Conservation (phyloP, 2,113 vertebrate genomes). For the Talpa occidentalis region DNA sequence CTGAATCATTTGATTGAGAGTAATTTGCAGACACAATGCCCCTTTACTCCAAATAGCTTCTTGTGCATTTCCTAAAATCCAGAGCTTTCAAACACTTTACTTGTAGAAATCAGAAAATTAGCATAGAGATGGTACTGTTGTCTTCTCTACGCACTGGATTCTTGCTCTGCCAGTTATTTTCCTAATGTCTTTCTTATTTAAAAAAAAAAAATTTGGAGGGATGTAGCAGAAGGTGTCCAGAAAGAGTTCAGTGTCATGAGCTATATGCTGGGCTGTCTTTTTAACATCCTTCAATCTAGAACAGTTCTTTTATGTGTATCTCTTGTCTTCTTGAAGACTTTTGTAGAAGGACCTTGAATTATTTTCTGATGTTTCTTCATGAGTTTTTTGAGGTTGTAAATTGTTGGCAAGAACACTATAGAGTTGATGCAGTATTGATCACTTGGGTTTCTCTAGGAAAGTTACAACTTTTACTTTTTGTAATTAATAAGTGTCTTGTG, state of each 20-base stretch:
- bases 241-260: too few species aligned
- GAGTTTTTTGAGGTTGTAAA: not conserved
- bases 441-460: not conserved
- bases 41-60: not conserved
- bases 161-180: not conserved
- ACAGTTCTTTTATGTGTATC: not conserved
- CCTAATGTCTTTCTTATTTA: not conserved
- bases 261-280: too few species aligned
- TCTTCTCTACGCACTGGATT: not conserved
- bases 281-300: not conserved
- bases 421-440: not conserved
- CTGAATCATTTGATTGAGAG: not conserved
- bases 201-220: not conserved
- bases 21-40: not conserved
- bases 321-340: not conserved
- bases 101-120: not conserved
- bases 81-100: not conserved
- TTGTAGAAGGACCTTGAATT: not conserved
- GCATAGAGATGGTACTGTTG: not conserved
- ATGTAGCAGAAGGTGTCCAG: not conserved
- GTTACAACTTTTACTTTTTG: not conserved
- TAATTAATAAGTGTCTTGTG: conserved; percentile 18
- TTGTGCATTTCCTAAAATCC: not conserved
- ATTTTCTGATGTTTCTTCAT: not conserved
- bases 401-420: not conserved